Evolutionary conservation across 1,140 invertebrate genomes (phyloP).

Genomic region (Doryteuthis pealeii): DNA sequence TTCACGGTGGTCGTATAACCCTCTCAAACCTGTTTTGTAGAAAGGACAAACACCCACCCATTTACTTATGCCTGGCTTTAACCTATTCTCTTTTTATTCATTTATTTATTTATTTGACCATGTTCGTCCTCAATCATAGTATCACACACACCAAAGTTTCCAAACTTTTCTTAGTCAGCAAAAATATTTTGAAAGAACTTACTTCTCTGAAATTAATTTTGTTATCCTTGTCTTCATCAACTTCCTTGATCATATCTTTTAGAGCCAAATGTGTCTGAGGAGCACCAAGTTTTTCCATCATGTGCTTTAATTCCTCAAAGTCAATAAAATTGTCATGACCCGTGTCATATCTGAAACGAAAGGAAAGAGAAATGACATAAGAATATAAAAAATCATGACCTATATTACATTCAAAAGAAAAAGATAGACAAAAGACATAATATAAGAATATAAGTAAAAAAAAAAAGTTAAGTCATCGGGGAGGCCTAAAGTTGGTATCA

Average conservation of each 20-base stretch:
- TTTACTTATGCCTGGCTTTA: too few species aligned
- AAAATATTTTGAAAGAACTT: constrained; percentile 21
- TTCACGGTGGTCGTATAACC: too few species aligned
- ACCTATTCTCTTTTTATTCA: too few species aligned
- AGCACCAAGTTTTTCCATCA: constrained; percentile 95
- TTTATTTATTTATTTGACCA: too few species aligned
- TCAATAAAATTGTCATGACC: constrained; percentile 85
- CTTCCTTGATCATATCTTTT: constrained; percentile 85
- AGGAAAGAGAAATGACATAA: constrained; percentile 11
- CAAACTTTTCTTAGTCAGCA: too few species aligned
- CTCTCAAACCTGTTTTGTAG: too few species aligned
- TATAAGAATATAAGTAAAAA: too few species aligned
- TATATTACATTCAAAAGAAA: not conserved
- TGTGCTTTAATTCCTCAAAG: constrained; percentile 83
- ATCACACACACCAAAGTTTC: too few species aligned
- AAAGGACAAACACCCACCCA: too few species aligned
- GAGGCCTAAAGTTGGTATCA: too few species aligned
- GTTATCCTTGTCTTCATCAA: constrained; percentile 87
- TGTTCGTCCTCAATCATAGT: too few species aligned
- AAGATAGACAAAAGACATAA: not conserved
- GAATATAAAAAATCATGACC: not conserved
- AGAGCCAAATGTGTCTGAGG: constrained; percentile 92
- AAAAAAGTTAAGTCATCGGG: too few species aligned
- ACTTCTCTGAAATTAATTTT: constrained; percentile 90
- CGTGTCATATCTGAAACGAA: constrained; percentile 77